Percentiles rank a stretch among this genome's conserved stretches.
These are phyloP conservation scores for Hyperopisus bebe DNA, from an alignment of 2,113 vertebrate species.

Conservation along the genomic window DNA sequence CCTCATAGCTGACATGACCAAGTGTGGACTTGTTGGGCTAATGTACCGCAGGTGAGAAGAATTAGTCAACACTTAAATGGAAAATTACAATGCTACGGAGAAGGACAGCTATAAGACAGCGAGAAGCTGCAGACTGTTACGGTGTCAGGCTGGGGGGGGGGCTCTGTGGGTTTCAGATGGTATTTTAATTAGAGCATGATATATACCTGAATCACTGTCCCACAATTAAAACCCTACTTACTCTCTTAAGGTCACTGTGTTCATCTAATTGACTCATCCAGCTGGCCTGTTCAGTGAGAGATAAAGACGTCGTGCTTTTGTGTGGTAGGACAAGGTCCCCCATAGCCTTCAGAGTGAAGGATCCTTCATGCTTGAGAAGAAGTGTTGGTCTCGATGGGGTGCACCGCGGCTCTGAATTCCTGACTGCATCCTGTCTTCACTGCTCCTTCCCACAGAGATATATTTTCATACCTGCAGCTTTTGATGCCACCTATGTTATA, in stretches of 20 bases:
- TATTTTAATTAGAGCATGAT: conserved; percentile 3
- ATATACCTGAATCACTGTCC: background rate
- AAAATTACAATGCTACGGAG: background rate
- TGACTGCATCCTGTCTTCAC: background rate
- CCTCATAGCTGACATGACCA: background rate
- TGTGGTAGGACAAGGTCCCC: background rate
- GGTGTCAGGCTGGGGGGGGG: background rate
- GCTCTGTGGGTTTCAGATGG: background rate
- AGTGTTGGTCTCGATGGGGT: background rate
- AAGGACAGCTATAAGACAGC: background rate
- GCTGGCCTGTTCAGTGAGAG: background rate
- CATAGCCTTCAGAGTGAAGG: background rate
- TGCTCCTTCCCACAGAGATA: background rate
- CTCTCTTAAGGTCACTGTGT: background rate
- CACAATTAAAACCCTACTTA: background rate
- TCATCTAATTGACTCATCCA: background rate
- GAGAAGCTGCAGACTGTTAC: background rate
- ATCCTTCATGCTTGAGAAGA: background rate
- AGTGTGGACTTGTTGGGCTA: background rate
- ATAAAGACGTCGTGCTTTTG: background rate
- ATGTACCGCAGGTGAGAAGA: background rate
- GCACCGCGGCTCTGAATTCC: background rate
- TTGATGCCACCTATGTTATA: background rate
- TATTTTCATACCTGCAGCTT: background rate
- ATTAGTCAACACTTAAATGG: background rate